Base-by-base conservation (phyloP, 23 tunicate genomes). In the Trididemnum miniatum region DNA sequence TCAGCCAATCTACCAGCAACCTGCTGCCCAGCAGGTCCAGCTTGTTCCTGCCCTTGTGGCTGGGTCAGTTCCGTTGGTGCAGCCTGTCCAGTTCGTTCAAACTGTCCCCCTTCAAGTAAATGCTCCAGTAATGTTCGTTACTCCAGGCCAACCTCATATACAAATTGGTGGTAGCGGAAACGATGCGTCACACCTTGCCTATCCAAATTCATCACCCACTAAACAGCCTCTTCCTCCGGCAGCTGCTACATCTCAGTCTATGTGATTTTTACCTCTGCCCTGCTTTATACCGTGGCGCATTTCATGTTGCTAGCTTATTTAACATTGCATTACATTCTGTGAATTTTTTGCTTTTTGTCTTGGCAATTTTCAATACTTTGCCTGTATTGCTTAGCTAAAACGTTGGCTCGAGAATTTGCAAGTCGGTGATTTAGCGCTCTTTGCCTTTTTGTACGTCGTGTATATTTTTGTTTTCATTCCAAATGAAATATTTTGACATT, bases 21-120 rank as follows among this genome's bases (percentile, higher is more conserved):
- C 66, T 2, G 3, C 79, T 5, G 59, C 57, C 15, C 82, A 52
- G 18, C 40, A 50, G 9, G 66, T 77, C 38, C 82, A 77, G 82
- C 28, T 77, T 9, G 40, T 82, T 12, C 86, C 86, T 1, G 57
- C 84, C 28, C 18, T 82, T 30, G 69, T 82, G 50, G 86, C 76
- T 50, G 86, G 78, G 0, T 71, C 86, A 18, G 78, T 82, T 30
- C 86, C 86, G 23, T 31, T 82, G 5, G 86, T 71, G 4, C 86
- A 82, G 31, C 86, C 86, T 1, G 79, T 82, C 1, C 86, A 82
- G 49, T 36, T 50, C 31, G 78, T 82, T 0, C 86, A 69, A 24
- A 52, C 86, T 30, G 78, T 71, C 33, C 65, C 78, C 0, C 49
- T 71, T 66, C 84, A 65, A 37, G 79, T 77, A 26, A 75, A 31